Conservation (phyloP, 2,797 vertebrate genomes). For the Chiroxiphia lanceolata region DNA sequence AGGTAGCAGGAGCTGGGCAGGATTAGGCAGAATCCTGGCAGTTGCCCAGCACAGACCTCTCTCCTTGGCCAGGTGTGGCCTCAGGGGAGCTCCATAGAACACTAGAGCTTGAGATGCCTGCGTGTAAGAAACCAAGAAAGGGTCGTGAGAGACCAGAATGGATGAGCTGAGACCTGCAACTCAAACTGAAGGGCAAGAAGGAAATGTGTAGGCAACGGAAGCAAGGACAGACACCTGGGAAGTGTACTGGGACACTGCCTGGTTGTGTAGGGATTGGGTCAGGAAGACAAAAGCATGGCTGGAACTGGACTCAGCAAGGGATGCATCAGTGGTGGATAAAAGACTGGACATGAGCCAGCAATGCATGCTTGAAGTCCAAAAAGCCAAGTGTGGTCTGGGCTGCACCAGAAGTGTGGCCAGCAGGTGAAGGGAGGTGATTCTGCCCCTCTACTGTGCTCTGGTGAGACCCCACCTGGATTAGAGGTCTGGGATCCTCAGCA, state of each 20-base stretch:
- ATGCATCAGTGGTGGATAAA: not conserved
- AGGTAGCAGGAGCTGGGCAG: not conserved
- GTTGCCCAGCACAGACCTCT: not conserved
- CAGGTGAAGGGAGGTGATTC: not conserved
- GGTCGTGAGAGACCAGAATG: not conserved
- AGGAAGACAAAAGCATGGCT: not conserved
- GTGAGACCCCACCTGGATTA: not conserved
- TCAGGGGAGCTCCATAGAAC: not conserved
- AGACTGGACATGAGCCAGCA: not conserved
- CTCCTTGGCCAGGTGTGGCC: not conserved
- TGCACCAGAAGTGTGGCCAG: not conserved
- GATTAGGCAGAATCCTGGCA: not conserved
- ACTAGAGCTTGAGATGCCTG: not conserved
- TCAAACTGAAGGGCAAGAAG: not conserved
- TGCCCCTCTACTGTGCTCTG: not conserved
- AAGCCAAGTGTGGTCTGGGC: not conserved
- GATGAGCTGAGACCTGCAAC: not conserved
- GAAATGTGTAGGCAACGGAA: not conserved
- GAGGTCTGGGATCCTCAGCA: not conserved
- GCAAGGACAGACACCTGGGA: not conserved
- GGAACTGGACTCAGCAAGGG: not conserved
- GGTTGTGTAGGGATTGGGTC: not conserved
- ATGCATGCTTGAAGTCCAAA: not conserved
- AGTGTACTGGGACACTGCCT: not conserved
- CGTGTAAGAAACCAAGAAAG: not conserved